Base-by-base conservation (phyloP, 2,797 vertebrate genomes). In the Anniella stebbinsi region DNA sequence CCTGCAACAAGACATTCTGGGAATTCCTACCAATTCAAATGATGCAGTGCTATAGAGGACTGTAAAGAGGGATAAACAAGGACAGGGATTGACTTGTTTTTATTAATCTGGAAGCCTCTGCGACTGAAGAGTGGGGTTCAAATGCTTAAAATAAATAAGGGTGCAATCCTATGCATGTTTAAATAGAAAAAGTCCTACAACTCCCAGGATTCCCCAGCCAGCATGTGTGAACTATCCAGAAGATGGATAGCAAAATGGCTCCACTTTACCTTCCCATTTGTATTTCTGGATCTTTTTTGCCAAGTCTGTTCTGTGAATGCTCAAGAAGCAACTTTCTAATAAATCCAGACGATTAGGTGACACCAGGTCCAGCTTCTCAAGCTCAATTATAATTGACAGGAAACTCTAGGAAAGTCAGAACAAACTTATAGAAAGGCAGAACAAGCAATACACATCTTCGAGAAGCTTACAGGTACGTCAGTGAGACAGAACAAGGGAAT, bases 301-400 rank as follows among this genome's bases (percentile, higher is more conserved):
- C 9, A 99, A 95, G 92, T 99, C 99, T 4, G 97, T 88, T 92
- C 99, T 97, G 92, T 96, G 97, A 84, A 99, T 98, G 84, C 91
- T 95, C 86, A 0, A 95, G 60, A 99, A 97, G 91, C 97, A 98
- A 23, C 97, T 80, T 94, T 98, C 98, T 72, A 99, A 91, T 41
- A 98, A 41, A 85, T 98, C 97, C 77, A 99, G 91, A 2, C 97
- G 97, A 94, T 98, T 96, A 25, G 98, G 95, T 81, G 98, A 98
- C 93, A 99, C 94, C 93, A 97, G 95, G 85, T 98, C 98, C 88
- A 97, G 89, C 91, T 98, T 99, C 96, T 99, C 99, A 72, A 99
- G 94, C 89, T 99, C 98, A 92, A 97, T 96, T 51, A 98, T 93
- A 80, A 99, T 88, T 87, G 98, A 98, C 88, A 99, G 93, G 95